Percentiles rank a stretch among this genome's conserved stretches.
Evolutionary conservation across 2,797 vertebrate genomes (phyloP).

Genomic region (Ptychadena robeensis): DNA sequence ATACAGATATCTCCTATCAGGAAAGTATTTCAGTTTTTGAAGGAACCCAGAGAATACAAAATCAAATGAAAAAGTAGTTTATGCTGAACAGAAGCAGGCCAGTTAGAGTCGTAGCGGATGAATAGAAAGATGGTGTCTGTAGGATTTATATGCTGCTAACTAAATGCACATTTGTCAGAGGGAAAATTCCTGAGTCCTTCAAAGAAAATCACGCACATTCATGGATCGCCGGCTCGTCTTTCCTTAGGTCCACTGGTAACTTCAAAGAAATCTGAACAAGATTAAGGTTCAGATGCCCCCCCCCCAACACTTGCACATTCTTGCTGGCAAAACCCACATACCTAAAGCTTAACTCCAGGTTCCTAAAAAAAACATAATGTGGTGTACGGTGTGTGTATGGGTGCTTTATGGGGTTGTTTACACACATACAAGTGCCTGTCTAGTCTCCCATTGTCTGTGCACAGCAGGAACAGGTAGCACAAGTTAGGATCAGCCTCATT

Average conservation of each 20-base stretch:
- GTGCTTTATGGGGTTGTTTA: no score
- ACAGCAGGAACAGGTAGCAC: no score
- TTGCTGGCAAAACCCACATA: background rate
- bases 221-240: conserved; percentile 3
- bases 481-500: no score
- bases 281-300: conserved; percentile 15
- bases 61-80: background rate
- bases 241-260: conserved; percentile 25
- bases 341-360: no score
- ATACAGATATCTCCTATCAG: background rate
- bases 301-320: background rate
- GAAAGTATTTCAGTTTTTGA: background rate
- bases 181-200: conserved; percentile 41
- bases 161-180: conserved; percentile 50
- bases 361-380: no score
- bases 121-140: conserved; percentile 17
- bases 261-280: conserved; percentile 41
- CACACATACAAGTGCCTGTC: no score
- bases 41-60: background rate
- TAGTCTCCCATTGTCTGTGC: no score
- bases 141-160: conserved; percentile 51
- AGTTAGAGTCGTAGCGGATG: background rate
- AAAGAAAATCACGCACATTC: conserved; percentile 38
- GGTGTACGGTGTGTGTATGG: no score
- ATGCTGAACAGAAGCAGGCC: conserved; percentile 22